Evolutionary conservation across 2,888 invertebrate genomes (phyloP).

Genomic region (Incurvaria masculella): DNA sequence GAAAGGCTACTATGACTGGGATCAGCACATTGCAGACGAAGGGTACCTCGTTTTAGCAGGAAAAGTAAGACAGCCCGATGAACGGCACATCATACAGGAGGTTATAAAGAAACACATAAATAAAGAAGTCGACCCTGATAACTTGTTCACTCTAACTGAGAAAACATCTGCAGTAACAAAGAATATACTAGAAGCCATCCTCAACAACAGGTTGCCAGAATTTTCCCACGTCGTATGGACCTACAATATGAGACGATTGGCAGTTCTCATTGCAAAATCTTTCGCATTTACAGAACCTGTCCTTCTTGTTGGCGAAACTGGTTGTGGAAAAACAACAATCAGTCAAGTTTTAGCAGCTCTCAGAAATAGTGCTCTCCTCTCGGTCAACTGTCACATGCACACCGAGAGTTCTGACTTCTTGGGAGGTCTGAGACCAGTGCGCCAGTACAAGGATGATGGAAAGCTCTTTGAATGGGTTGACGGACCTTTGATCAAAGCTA

Average conservation of each 20-base stretch:
- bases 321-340: slow-evolving; percentile 96
- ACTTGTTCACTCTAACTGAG: slow-evolving; percentile 67
- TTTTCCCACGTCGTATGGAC: slow-evolving; percentile 94
- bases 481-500: slow-evolving; percentile 89
- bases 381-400: slow-evolving; percentile 98
- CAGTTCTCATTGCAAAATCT: slow-evolving; percentile 77
- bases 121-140: slow-evolving; percentile 64
- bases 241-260: slow-evolving; percentile 79
- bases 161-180: slow-evolving; percentile 76
- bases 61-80: slow-evolving; percentile 81
- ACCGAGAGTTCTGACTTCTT: slow-evolving; percentile 98
- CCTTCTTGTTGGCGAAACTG: slow-evolving; percentile 95
- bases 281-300: slow-evolving; percentile 92
- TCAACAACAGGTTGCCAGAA: slow-evolving; percentile 49
- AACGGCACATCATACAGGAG: slow-evolving; percentile 75
- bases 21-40: slow-evolving; percentile 94
- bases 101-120: slow-evolving; percentile 79
- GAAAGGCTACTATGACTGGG: slow-evolving; percentile 85
- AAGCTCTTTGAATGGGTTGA: slow-evolving; percentile 96
- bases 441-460: slow-evolving; percentile 59
- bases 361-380: slow-evolving; percentile 62
- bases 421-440: slow-evolving; percentile 89
- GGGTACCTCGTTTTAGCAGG: slow-evolving; percentile 94
- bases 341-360: slow-evolving; percentile 84
- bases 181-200: slow-evolving; percentile 63